Evolutionary conservation across 2,113 vertebrate genomes (phyloP), one percentile per base, ranked within the genome.

Genomic region (Sakesphorus luctuosus): DNA sequence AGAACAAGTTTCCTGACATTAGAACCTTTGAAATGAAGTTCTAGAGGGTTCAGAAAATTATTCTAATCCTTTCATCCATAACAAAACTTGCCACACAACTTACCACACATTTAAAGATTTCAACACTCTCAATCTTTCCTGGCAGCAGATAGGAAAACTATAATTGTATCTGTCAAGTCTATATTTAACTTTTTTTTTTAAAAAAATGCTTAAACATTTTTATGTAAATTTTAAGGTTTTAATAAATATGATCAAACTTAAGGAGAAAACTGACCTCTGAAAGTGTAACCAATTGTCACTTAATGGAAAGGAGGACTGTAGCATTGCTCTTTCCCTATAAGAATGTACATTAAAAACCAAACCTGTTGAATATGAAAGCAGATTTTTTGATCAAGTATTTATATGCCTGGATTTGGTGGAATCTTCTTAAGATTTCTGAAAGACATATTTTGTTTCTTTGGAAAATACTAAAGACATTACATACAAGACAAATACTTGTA

Each of bases 21-120:
- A 74, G 83, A 94, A 86, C 24, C 25, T 71, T 87, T 61, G 44
- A 91, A 94, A 96, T 59, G 26, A 78, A 71, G 7, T 89, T 80
- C 58, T 88, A 67, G 31, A 88, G 28, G 9, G 7, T 63, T 93
- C 63, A 71, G 11, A 96, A 94, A 94, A 59, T 50, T 12, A 25
- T 83, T 95, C 46, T 20, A 63, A 4, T 77, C 12, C 33, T 93
- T 29, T 83, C 43, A 71, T 56, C 7, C 10, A 3, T 62, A 74
- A 29, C 7, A 47, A 4, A n/a, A n/a, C 13, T 77, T 85, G 33
- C 31, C 25, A 76, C 7, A 47, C 5, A n/a, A n/a, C 13, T 77
- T 85, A 29, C 31, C 25, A 76, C 12, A 53, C 14, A 31, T 1
- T 56, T 59, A 58, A 72, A 49, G 49, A 56, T 58, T 83, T 58